Percentiles rank a stretch among this genome's conserved stretches.
phyloP scores from a whole-genome alignment of 2,113 vertebrate species.

The Engystomops pustulosus region DNA sequence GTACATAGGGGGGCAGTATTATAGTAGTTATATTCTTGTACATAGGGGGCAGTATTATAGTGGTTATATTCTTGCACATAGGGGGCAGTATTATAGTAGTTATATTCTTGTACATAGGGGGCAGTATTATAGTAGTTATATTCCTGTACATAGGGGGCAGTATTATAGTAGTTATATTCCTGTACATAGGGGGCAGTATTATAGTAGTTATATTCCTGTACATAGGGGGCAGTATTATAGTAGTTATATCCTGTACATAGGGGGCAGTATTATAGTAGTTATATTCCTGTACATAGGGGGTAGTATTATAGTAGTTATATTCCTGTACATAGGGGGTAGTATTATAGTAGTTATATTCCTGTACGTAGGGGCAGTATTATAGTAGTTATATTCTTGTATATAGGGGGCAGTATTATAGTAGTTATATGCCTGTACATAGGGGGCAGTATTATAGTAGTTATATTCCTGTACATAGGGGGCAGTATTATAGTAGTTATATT shows the following conservation, averaged over 20 bases:
- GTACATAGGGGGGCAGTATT: background rate
- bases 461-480: background rate
- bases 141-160: background rate
- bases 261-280: too few relatives aligned
- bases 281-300: background rate
- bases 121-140: too few relatives aligned
- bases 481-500: too few relatives aligned
- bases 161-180: background rate
- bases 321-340: background rate
- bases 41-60: too few relatives aligned
- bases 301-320: background rate
- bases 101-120: background rate
- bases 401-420: too few relatives aligned
- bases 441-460: background rate
- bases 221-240: background rate
- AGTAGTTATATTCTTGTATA: constrained; percentile 10
- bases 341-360: constrained; percentile 11
- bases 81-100: background rate
- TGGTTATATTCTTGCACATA: background rate
- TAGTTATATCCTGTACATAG: constrained; percentile 1
- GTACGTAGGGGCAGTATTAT: constrained; percentile 11
- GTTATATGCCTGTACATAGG: background rate
- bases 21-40: background rate
- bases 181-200: background rate
- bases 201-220: too few relatives aligned